Evolutionary conservation across 2,888 invertebrate species (phyloP).

Genomic region (Perithous albicinctus): DNA sequence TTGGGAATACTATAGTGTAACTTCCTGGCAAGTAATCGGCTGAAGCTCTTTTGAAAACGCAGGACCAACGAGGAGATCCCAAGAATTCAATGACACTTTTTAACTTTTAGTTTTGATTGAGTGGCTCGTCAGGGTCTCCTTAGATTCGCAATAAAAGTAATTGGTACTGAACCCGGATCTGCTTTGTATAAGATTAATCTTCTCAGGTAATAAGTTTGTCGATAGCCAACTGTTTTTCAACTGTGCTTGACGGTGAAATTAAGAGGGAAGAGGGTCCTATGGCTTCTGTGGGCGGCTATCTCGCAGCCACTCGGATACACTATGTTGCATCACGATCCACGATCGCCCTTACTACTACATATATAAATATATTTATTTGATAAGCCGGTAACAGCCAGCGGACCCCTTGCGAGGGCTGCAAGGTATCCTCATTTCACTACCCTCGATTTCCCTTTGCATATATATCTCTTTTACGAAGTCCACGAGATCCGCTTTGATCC

Average conservation of each 20-base stretch:
- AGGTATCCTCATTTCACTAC: slow-evolving; percentile 34
- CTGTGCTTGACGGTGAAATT: slow-evolving; percentile 4
- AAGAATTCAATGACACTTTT: slow-evolving; percentile 34
- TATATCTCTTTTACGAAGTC: slow-evolving; percentile 40
- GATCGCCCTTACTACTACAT: background rate
- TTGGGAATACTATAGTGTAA: slow-evolving; percentile 61
- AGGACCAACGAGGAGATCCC: background rate
- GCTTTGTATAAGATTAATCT: slow-evolving; percentile 20
- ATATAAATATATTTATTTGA: slow-evolving; percentile 7
- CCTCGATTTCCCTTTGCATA: slow-evolving; percentile 15
- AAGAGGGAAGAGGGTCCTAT: background rate
- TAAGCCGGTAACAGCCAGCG: background rate
- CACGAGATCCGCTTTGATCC: slow-evolving; percentile 19
- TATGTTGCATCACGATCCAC: background rate
- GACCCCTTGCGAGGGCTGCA: slow-evolving; percentile 5
- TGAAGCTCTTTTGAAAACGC: slow-evolving; percentile 19
- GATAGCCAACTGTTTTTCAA: background rate
- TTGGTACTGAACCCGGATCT: slow-evolving; percentile 13
- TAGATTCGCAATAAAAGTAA: slow-evolving; percentile 42
- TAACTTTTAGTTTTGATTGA: slow-evolving; percentile 49
- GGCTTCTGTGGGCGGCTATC: background rate
- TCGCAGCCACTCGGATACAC: slow-evolving; percentile 8
- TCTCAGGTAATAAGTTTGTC: slow-evolving; percentile 17
- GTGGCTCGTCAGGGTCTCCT: slow-evolving; percentile 15
- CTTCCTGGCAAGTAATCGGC: slow-evolving; percentile 37